These are phyloP conservation scores for Phalloptychus januarius DNA, from an alignment of 2,797 vertebrate species.

Conservation along the genomic window DNA sequence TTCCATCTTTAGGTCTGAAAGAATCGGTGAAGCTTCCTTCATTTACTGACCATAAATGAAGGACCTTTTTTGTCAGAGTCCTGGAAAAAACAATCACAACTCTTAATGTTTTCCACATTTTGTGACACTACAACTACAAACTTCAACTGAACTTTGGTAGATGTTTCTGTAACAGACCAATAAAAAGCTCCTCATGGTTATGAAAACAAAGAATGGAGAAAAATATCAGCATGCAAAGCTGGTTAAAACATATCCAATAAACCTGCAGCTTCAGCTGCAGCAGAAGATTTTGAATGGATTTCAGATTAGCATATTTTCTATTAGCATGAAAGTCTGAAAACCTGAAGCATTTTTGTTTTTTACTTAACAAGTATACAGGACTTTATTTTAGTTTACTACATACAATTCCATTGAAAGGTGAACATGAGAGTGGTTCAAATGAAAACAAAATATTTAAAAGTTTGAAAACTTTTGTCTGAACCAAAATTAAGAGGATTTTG, in stretches of 20 bases:
- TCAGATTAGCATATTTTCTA: neutral
- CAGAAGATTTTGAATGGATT: neutral
- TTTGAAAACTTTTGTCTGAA: neutral
- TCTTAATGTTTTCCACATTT: neutral
- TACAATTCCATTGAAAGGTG: too few species aligned
- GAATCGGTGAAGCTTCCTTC: neutral
- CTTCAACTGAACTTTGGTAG: neutral
- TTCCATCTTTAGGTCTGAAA: neutral
- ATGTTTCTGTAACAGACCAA: neutral
- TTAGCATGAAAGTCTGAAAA: neutral
- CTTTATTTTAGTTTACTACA: neutral
- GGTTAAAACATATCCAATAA: neutral
- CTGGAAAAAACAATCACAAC: neutral
- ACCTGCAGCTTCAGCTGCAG: neutral
- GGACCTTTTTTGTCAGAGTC: neutral
- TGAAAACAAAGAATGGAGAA: neutral
- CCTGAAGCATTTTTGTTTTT: neutral
- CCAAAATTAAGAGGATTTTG: neutral
- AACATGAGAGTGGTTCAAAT: too few species aligned
- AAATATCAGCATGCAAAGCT: neutral
- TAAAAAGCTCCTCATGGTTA: neutral
- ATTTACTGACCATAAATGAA: neutral
- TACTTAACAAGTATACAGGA: too few species aligned
- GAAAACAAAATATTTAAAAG: neutral
- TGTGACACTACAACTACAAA: neutral